Conservation (phyloP, 1,140 invertebrate species). For the Lordiphosa clarofinis region DNA sequence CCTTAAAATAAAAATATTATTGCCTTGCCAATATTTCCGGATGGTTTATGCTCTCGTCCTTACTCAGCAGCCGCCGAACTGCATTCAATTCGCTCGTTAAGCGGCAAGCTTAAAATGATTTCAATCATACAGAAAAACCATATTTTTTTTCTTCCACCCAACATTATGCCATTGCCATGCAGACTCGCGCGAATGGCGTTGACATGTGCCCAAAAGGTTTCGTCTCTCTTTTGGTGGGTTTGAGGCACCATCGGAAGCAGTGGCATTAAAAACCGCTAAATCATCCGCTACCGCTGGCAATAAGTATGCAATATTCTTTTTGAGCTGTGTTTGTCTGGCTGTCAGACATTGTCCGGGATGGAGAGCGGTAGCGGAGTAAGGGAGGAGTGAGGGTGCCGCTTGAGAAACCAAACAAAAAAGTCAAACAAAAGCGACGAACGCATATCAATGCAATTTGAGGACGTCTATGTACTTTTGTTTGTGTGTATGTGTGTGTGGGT, state of each 20-base stretch:
- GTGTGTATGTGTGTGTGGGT: too few relatives aligned
- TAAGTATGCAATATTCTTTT: constrained; percentile 60
- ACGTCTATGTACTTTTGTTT: constrained; percentile 38
- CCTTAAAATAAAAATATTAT: too few relatives aligned
- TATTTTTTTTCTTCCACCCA: constrained; percentile 23
- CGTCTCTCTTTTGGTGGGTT: too few relatives aligned
- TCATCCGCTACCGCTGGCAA: constrained; percentile 57
- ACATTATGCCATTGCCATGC: constrained; percentile 38
- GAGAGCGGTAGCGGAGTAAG: background rate
- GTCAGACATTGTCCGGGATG: constrained; percentile 25
- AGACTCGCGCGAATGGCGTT: constrained; percentile 49
- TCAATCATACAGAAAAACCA: constrained; percentile 24
- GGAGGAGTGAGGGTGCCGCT: constrained; percentile 7
- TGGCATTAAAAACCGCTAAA: constrained; percentile 60
- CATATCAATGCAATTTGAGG: constrained; percentile 56
- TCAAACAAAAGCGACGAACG: constrained; percentile 46
- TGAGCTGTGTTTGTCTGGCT: constrained; percentile 52
- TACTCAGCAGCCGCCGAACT: constrained; percentile 3
- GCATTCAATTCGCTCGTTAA: constrained; percentile 30
- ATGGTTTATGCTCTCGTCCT: constrained; percentile 4
- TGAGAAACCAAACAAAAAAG: constrained; percentile 53
- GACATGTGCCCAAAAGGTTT: constrained; percentile 47
- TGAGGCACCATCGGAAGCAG: constrained; percentile 11
- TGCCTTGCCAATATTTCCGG: background rate
- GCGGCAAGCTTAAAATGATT: constrained; percentile 30